Percentiles rank a stretch among this genome's conserved stretches.
These are phyloP conservation scores for Poeciliopsis presidionis DNA, from an alignment of 2,797 vertebrate genomes.

Conservation along the genomic window DNA sequence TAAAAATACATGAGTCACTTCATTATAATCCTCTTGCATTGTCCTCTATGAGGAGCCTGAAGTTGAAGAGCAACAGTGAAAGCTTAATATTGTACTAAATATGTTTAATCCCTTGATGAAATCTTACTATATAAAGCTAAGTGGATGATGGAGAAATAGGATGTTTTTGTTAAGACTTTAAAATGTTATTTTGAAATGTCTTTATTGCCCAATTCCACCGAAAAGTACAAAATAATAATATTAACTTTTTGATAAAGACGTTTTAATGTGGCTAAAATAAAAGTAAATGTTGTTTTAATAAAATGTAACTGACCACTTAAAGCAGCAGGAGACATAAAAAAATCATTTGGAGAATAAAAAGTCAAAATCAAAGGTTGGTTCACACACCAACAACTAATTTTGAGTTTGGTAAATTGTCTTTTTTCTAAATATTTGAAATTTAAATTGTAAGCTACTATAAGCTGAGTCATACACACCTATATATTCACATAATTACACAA, in stretches of 20 bases:
- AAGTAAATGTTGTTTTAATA: not conserved
- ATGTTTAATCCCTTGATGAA: not conserved
- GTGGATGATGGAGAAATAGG: not conserved
- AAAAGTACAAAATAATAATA: not conserved
- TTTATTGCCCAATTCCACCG: not conserved
- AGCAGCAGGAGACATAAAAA: not conserved
- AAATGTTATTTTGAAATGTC: not conserved
- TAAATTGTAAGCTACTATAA: not conserved
- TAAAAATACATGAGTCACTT: not conserved
- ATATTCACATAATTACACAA: not conserved
- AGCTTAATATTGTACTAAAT: not conserved
- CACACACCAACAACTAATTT: not conserved
- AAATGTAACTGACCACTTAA: not conserved
- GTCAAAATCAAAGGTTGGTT: not conserved
- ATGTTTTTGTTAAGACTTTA: not conserved
- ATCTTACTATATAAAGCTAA: not conserved
- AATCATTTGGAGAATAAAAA: not conserved
- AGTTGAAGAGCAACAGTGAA: not conserved
- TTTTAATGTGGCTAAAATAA: not conserved
- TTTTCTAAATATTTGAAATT: not conserved
- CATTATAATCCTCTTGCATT: not conserved
- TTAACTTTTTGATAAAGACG: not conserved
- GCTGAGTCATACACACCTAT: not conserved
- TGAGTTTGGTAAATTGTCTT: not conserved
- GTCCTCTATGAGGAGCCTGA: not conserved